Evolutionary conservation across 2,797 vertebrate species (phyloP), one percentile per base, ranked within the genome.

Genomic region (Phoeniculus purpureus): DNA sequence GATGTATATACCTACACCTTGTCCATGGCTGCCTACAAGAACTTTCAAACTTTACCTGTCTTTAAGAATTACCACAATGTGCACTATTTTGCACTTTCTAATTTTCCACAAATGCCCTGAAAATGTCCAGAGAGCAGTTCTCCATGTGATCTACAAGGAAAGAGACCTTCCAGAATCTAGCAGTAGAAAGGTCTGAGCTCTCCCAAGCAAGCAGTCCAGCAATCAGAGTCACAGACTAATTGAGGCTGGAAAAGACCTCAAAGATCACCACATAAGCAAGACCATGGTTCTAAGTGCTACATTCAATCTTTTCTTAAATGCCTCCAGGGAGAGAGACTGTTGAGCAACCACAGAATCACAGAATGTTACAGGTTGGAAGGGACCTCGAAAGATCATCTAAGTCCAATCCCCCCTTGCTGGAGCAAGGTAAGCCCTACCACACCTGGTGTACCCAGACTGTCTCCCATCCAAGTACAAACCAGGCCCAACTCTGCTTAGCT

Each of bases 51-150:
- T 60, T 71, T 21, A 75, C 6, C 51, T 50, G 43, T 22, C 52
- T 25, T 26, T 71, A 45, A 11, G 32, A 87, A 61, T 12, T 61
- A 43, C 9, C 54, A 65, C 14, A 73, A 55, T 8, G 3, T 77
- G 25, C 27, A 50, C 3, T 58, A 25, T 37, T 76, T 70, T 85
- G 64, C 43, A 85, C 25, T 64, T 40, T 23, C 6, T 61, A 13
- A 75, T 80, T 87, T 92, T 68, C 62, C 73, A 65, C 32, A 87
- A 91, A 77, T 12, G 37, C n/a, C 77, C 23, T 87, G 62, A 87
- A 87, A 87, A 68, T 12, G 21, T 51, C 29, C 34, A 79, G 34
- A 55, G 59, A 84, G 84, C 60, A 76, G 15, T 61, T 90, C 37
- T 85, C 31, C 3, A 2, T 37, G 78, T 12, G 13, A 34, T 64